phyloP scores from a whole-genome alignment of 2,797 vertebrate species.

The Alfaro cultratus region DNA sequence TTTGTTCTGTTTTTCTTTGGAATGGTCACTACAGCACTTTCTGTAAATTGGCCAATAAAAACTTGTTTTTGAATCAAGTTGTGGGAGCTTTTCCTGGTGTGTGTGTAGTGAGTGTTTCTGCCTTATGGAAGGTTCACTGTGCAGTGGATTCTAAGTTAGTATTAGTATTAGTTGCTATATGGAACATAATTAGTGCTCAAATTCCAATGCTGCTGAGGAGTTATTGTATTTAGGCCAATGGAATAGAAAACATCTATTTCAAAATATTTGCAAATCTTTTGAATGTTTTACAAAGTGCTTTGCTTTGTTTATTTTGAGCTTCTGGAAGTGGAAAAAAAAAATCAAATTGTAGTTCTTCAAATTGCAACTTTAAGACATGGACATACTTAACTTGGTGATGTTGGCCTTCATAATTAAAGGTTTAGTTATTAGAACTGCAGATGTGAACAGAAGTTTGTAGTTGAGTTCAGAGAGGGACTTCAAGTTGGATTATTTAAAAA shows the following conservation, averaged over 20 bases:
- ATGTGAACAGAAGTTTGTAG: not conserved
- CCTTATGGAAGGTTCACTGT: no score
- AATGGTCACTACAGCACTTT: conserved; percentile 84
- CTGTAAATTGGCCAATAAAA: conserved; percentile 85
- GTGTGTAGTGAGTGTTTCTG: not conserved
- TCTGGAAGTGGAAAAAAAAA: no score
- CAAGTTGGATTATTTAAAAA: not conserved
- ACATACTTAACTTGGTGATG: no score
- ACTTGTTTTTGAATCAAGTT: conserved; percentile 78
- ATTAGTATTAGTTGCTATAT: not conserved
- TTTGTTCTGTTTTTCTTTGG: conserved; percentile 77
- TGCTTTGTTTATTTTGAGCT: no score
- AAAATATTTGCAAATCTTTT: no score
- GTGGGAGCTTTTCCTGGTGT: conserved; percentile 40
- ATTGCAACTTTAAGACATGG: no score
- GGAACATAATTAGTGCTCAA: not conserved
- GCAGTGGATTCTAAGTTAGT: not conserved
- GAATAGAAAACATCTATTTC: no score
- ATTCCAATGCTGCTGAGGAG: not conserved
- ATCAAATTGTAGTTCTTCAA: no score
- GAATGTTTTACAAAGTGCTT: no score
- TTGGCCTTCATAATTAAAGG: no score
- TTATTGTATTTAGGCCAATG: no score
- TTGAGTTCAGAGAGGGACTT: not conserved
- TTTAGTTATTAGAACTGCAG: no score